phyloP scores from a whole-genome alignment of 2,888 invertebrate genomes.

The Macrosoma leucophasiata region DNA sequence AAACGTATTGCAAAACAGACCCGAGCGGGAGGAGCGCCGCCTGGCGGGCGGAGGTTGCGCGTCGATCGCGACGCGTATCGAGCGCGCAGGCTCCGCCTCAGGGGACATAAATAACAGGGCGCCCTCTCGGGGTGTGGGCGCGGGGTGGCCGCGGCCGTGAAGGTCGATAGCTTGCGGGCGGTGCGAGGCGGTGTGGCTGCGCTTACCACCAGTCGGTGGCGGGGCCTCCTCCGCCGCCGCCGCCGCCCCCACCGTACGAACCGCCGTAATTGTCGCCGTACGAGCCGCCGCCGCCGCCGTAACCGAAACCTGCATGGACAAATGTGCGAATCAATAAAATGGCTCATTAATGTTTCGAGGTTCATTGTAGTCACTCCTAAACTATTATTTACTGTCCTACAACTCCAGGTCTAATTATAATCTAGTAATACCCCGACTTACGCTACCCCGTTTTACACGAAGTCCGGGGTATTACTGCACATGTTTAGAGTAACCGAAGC shows the following conservation, averaged over 20 bases:
- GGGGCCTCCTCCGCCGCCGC: slow-evolving; percentile 63
- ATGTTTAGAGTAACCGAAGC: no score
- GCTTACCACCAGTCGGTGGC: slow-evolving; percentile 68
- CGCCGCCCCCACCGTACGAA: slow-evolving; percentile 62
- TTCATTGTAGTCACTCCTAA: no score
- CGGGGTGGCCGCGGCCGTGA: slow-evolving; percentile 1
- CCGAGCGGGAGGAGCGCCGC: no score
- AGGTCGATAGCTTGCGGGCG: slow-evolving; percentile 16
- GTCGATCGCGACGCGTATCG: slow-evolving; percentile 6
- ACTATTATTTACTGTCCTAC: slow-evolving; percentile 1
- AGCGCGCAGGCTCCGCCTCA: no score
- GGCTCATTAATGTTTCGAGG: no score
- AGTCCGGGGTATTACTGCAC: no score
- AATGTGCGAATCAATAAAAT: background rate
- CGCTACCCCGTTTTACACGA: no score
- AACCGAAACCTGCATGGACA: slow-evolving; percentile 47
- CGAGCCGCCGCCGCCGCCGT: slow-evolving; percentile 57
- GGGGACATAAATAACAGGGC: slow-evolving; percentile 7
- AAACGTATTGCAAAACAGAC: no score
- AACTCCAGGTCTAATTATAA: no score
- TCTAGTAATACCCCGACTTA: no score
- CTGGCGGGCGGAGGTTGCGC: slow-evolving; percentile 15
- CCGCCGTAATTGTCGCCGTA: slow-evolving; percentile 68
- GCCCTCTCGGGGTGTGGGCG: slow-evolving; percentile 7
- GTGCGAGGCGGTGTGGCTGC: slow-evolving; percentile 36